These are phyloP conservation scores for Pycnomerus fuliginosus DNA, from an alignment of 2,888 invertebrate species.

Conservation along the genomic window DNA sequence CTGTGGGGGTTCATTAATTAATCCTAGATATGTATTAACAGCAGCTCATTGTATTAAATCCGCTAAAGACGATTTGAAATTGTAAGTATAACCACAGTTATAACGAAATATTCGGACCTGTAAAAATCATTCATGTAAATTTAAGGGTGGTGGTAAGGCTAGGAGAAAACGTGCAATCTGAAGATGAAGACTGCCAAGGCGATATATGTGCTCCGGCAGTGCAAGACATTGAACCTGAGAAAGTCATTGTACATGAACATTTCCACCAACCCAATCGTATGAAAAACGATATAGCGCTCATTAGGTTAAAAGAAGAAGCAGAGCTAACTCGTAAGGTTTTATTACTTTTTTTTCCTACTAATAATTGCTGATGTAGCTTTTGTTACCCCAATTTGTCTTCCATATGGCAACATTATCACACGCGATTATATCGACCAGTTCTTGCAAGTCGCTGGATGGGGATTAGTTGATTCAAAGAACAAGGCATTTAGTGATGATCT, in stretches of 20 bases:
- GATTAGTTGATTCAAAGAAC: conserved; percentile 34
- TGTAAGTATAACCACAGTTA: too few relatives aligned
- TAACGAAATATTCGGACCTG: background rate
- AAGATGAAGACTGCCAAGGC: conserved; percentile 38
- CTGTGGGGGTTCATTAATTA: conserved; percentile 52
- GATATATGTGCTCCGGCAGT: conserved; percentile 47
- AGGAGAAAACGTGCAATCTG: conserved; percentile 37
- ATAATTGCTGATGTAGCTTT: conserved; percentile 49
- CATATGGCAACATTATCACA: conserved; percentile 49
- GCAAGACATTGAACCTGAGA: conserved; percentile 46
- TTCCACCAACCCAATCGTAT: conserved; percentile 5
- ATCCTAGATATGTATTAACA: conserved; percentile 47
- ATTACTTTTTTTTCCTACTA: background rate
- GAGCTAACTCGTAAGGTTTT: background rate
- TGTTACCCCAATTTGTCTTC: conserved; percentile 62
- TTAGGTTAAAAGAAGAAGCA: conserved; percentile 27
- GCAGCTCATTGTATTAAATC: conserved; percentile 55
- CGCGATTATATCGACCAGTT: conserved; percentile 48
- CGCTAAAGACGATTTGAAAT: too few relatives aligned
- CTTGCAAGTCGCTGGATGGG: conserved; percentile 60
- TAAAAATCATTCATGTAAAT: background rate
- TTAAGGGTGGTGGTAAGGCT: conserved; percentile 37
- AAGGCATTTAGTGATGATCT: conserved; percentile 39
- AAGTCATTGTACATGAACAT: conserved; percentile 15
- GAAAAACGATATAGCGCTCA: conserved; percentile 49